Conservation (phyloP, 2,888 invertebrate genomes). For the Caenorhabditis sp. region DNA sequence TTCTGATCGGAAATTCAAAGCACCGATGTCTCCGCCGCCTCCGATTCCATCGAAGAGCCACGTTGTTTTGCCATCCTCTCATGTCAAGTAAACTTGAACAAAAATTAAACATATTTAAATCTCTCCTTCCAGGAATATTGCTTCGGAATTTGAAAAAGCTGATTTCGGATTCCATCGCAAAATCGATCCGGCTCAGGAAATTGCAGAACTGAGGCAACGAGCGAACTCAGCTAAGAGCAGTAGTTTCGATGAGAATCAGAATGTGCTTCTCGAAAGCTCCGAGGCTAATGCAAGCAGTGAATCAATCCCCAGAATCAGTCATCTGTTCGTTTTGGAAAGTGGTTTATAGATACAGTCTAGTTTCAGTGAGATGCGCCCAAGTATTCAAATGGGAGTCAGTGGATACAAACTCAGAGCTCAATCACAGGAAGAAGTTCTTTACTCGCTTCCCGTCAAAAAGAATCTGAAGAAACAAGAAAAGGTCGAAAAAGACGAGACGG, state of each 20-base stretch:
- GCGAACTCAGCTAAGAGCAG: constrained; percentile 6
- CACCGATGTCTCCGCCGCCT: not conserved
- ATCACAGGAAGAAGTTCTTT: constrained; percentile 27
- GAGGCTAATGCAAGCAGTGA: constrained; percentile 14
- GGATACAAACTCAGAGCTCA: constrained; percentile 18
- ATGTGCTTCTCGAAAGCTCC: not conserved
- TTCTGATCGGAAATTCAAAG: constrained; percentile 30
- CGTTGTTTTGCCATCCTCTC: not conserved
- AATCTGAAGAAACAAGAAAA: constrained; percentile 4
- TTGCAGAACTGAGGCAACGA: constrained; percentile 22
- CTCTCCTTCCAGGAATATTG: constrained; percentile 11
- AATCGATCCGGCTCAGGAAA: constrained; percentile 43
- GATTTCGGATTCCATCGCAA: constrained; percentile 45
- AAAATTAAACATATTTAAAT: not conserved
- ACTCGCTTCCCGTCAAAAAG: constrained; percentile 33
- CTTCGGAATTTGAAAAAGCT: constrained; percentile 44
- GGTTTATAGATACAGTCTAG: no score
- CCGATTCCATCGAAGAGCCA: not conserved
- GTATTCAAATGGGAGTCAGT: constrained; percentile 51
- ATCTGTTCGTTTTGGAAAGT: constrained; percentile 9
- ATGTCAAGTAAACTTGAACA: constrained; percentile 17
- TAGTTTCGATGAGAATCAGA: constrained; percentile 44
- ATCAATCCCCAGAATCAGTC: constrained; percentile 40
- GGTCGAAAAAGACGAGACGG: constrained; percentile 19
- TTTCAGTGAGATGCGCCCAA: constrained; percentile 50